These are phyloP conservation scores for Callyntrura guangdongensis DNA, from an alignment of 2,888 invertebrate genomes.

Conservation along the genomic window DNA sequence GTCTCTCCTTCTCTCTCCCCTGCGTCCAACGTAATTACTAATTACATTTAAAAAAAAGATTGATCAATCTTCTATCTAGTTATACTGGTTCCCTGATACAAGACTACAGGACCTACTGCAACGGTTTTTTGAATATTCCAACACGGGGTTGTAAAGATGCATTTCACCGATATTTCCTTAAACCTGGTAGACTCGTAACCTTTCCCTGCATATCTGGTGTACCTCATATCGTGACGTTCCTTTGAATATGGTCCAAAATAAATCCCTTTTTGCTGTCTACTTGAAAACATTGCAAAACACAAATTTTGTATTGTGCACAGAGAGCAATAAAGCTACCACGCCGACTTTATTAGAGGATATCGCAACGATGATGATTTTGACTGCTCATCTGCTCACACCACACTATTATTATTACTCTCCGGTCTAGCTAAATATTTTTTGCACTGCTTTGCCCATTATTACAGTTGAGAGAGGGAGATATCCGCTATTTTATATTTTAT, in stretches of 20 bases:
- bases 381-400: slow-evolving; percentile 1
- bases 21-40: neutral
- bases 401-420: neutral
- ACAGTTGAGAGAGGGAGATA: neutral
- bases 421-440: no score
- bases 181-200: neutral
- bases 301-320: neutral
- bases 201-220: slow-evolving; percentile 1
- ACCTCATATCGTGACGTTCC: slow-evolving; percentile 38
- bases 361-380: neutral
- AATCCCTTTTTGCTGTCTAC: slow-evolving; percentile 12
- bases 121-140: neutral
- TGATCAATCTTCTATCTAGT: slow-evolving; percentile 30
- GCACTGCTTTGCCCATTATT: no score
- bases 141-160: slow-evolving; percentile 13
- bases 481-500: slow-evolving; percentile 51
- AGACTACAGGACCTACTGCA: neutral
- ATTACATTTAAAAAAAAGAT: neutral
- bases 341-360: slow-evolving; percentile 26
- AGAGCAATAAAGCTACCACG: neutral
- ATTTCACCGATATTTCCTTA: slow-evolving; percentile 65
- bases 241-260: slow-evolving; percentile 62
- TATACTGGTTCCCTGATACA: slow-evolving; percentile 21
- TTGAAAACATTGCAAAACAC: neutral
- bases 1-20: slow-evolving; percentile 11